Base-by-base conservation (phyloP, 2,113 vertebrate species). In the Oryzias curvinotus region DNA sequence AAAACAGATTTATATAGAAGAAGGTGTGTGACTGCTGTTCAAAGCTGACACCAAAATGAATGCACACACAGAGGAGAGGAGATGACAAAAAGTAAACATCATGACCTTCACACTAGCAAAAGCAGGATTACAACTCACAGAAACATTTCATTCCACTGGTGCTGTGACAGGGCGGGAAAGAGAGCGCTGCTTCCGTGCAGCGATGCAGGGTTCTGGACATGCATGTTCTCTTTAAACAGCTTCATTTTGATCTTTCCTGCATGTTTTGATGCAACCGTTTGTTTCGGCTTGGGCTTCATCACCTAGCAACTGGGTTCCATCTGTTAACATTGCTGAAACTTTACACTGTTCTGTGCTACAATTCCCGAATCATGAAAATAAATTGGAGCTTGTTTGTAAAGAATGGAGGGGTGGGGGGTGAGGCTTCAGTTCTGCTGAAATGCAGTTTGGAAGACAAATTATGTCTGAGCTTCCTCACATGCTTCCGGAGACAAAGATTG, bases 1-100 rank as follows among this genome's bases (percentile, higher is more conserved):
- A 64, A 65, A 44, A 49, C 13, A 73, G 28, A 53, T 73, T 66
- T 44, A 76, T 59, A 80, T 41, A 65, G 73, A 73, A 75, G 43
- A 70, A 50, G n/a, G 63, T 71, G 71, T 71, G 71, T 57, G 53
- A 43, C 66, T 71, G 62, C 66, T 44, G 62, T 62, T 62, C 28
- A 49, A 81, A 81, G 73, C 68, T 28, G 52, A 78, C 49, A 75
- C 65, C 42, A 43, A 69, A 77, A 68, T 12, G 57, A 60, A 59
- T 82, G 84, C 86, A 85, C 85, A 85, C 80, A 89, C 85, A 91
- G 74, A 92, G 76, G 80, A 72, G 77, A 81, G 76, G 69, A 69
- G 60, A 82, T 83, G 87, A 85, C 80, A 90, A 88, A 90, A 92
- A 90, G 91, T 91, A 92, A 93, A 93, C 91, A 91, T 92, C 78